Evolutionary conservation across 2,797 vertebrate genomes (phyloP), one percentile per base, ranked within the genome.

Genomic region (Neoniphon sammara): DNA sequence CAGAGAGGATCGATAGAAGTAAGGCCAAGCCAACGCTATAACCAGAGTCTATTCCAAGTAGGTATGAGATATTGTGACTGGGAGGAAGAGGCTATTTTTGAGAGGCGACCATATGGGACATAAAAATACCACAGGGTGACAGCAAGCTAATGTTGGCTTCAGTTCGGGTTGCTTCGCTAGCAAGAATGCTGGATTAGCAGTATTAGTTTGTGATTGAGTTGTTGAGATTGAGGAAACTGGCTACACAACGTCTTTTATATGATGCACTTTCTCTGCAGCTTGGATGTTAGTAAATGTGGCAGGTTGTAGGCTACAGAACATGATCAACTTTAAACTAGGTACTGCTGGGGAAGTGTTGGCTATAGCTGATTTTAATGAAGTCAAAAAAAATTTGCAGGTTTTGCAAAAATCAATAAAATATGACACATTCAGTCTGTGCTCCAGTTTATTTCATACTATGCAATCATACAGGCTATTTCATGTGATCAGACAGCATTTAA

Each of bases 21-120:
- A 21, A 31, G 31, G 55, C 46, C 60, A 34, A 52, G 36, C 39
- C 49, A 15, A 25, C 42, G 25, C 30, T 30, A 9, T 34, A 20
- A 62, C 65, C 15, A 39, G 52, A 75, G 65, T 21, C 36, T 69
- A 39, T 54, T 75, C 65, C 44, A 63, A 42, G 47, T n/a, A 4
- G 10, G 20, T 39, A 39, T 47, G 2, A 63, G 11, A 44, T 60
- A 39, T 62, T 70, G 23, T 61, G 27, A 75, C 49, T 23, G 27
- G 46, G 63, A 67, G 68, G 60, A 63, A 54, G 44, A 9, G 46
- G 61, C 81, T 84, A 68, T 83, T 86, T 83, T 77, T 78, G 83
- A 65, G 59, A 44, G 21, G 62, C 70, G 76, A 53, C 62, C 44
- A 68, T 63, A 78, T 4, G 44, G 49, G 50, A 62, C 23, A 23